Conservation (phyloP, 1,140 invertebrate species). For the Arion vulgaris region DNA sequence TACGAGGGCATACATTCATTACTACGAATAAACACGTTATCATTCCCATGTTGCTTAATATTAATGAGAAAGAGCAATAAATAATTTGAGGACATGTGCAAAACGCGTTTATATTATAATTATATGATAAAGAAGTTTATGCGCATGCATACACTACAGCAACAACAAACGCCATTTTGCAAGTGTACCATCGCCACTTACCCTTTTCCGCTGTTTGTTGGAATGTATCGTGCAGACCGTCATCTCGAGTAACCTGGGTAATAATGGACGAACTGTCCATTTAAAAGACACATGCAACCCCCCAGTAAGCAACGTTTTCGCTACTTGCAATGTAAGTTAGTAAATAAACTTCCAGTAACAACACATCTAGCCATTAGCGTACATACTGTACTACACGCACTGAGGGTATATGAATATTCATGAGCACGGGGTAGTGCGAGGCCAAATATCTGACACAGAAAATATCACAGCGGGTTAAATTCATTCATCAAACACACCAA, state of each 20-base stretch:
- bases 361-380: conserved; percentile 53
- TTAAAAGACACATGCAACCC: conserved; percentile 75
- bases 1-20: too few relatives aligned
- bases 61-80: too few relatives aligned
- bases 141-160: too few relatives aligned
- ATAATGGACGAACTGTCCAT: conserved; percentile 99
- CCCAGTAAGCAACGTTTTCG: conserved; percentile 63
- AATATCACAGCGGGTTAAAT: conserved; percentile 3
- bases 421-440: conserved; percentile 40
- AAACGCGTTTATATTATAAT: too few relatives aligned
- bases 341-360: conserved; percentile 49
- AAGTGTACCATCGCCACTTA: conserved; percentile 79
- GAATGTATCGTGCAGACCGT: conserved; percentile 93
- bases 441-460: conserved; percentile 43
- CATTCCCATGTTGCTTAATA: too few relatives aligned
- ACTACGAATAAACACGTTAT: too few relatives aligned
- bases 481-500: background rate
- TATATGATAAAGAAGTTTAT: too few relatives aligned
- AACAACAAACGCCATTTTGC: conserved; percentile 53
- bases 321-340: conserved; percentile 44
- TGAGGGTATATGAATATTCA: conserved; percentile 60
- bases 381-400: conserved; percentile 45
- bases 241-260: conserved; percentile 96
- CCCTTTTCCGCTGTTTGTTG: conserved; percentile 89
- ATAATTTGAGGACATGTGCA: too few relatives aligned